Percentiles rank a stretch among this genome's conserved stretches.
phyloP scores from a whole-genome alignment of 2,113 vertebrate genomes.

The Pseudonaja textilis region DNA sequence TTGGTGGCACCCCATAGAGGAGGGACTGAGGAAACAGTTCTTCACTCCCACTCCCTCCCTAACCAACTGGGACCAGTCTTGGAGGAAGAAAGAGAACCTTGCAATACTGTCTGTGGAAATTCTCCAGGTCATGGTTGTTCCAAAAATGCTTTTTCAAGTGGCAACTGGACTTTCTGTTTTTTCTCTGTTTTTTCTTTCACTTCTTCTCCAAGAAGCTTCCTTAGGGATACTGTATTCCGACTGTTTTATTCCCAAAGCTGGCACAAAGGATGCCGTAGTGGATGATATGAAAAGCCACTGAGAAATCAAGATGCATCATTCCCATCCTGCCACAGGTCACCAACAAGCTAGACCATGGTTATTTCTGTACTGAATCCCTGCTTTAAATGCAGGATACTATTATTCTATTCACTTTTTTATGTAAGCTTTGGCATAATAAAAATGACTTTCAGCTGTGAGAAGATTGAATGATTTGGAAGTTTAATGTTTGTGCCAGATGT shows the following conservation, averaged over 20 bases:
- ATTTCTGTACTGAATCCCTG: neutral
- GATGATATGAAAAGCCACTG: neutral
- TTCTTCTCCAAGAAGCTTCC: no score
- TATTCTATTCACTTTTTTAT: constrained; percentile 47
- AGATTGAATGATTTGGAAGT: neutral
- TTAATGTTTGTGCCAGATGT: neutral
- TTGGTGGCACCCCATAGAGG: neutral
- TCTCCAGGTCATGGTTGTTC: no score
- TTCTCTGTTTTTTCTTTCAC: no score
- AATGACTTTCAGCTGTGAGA: neutral
- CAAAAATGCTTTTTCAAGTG: no score
- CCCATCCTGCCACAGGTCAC: neutral
- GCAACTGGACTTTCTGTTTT: no score
- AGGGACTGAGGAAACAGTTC: neutral
- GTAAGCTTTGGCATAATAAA: constrained; percentile 4
- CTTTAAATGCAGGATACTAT: neutral
- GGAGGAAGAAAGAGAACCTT: neutral
- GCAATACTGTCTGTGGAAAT: neutral
- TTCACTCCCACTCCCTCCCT: neutral
- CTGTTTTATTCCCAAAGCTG: neutral
- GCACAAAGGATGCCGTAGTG: neutral
- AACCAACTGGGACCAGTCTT: neutral
- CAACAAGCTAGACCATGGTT: neutral
- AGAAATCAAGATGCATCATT: neutral
- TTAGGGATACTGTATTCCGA: neutral